Percentiles rank a stretch among this genome's conserved stretches.
Evolutionary conservation across 2,797 vertebrate genomes (phyloP).

Genomic region (Microctenopoma lineatum): DNA sequence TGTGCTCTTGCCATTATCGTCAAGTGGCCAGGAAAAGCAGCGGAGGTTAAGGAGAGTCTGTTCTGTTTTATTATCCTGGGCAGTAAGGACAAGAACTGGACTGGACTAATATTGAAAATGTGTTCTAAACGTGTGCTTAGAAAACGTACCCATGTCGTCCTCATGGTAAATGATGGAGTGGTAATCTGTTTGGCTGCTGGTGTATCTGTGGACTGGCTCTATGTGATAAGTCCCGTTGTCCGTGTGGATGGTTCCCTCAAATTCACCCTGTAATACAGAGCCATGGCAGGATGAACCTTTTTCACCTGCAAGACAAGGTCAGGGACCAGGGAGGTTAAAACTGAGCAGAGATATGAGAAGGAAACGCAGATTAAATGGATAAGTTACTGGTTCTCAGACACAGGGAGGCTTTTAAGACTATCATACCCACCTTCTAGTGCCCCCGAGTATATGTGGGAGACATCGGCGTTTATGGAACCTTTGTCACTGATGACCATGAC

Average conservation of each 20-base stretch:
- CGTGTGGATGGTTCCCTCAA: conserved; percentile 86
- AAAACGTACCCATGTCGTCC: conserved; percentile 82
- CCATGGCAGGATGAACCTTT: conserved; percentile 82
- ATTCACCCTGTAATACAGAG: conserved; percentile 83
- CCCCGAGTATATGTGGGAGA: conserved; percentile 86
- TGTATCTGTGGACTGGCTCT: conserved; percentile 75
- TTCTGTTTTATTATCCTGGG: neutral
- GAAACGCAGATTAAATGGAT: neutral
- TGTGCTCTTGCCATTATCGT: conserved; percentile 18
- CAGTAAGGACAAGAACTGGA: neutral
- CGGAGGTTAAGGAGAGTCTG: neutral
- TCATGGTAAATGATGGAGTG: conserved; percentile 88
- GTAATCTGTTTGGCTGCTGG: conserved; percentile 50
- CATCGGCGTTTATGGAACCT: conserved; percentile 57
- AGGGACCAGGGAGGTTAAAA: conserved; percentile 1
- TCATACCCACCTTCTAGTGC: conserved; percentile 75
- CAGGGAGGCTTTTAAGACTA: too few relatives aligned
- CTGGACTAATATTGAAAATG: conserved; percentile 1
- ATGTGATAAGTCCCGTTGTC: conserved; percentile 83
- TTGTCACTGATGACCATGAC: conserved; percentile 71
- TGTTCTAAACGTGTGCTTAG: neutral
- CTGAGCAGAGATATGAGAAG: neutral
- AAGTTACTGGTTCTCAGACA: neutral
- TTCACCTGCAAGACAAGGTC: conserved; percentile 75
- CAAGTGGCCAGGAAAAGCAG: conserved; percentile 9